Conservation (phyloP, 2,797 vertebrate species). For the Chelon auratus region DNA sequence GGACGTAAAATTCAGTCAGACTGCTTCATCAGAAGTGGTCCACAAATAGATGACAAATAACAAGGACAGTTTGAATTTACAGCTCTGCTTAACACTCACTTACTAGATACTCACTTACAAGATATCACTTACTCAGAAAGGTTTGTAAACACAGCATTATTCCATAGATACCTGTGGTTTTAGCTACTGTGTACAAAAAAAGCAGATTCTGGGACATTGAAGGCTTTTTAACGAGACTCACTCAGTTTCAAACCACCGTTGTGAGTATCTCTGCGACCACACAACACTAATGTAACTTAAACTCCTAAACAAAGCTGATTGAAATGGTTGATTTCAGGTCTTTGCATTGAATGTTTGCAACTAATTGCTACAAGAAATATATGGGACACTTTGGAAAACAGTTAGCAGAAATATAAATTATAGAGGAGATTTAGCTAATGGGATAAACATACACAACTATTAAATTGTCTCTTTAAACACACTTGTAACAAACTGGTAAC, state of each 20-base stretch:
- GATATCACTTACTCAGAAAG: background rate
- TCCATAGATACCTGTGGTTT: slow-evolving; percentile 48
- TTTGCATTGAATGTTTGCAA: background rate
- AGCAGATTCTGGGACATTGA: slow-evolving; percentile 3
- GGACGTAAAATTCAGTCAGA: too few relatives aligned
- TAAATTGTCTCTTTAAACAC: slow-evolving; percentile 27
- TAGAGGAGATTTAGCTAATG: slow-evolving; percentile 19
- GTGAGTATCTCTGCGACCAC: slow-evolving; percentile 2
- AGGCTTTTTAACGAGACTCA: slow-evolving; percentile 8
- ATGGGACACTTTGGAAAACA: slow-evolving; percentile 3
- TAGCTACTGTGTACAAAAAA: slow-evolving; percentile 6
- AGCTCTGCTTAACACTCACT: background rate
- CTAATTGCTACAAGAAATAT: background rate
- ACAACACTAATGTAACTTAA: background rate
- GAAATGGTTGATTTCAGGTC: slow-evolving; percentile 2
- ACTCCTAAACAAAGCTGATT: slow-evolving; percentile 8
- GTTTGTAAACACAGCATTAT: slow-evolving; percentile 9
- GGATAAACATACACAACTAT: slow-evolving; percentile 32
- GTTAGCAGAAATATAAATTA: slow-evolving; percentile 13
- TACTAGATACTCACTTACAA: too few relatives aligned
- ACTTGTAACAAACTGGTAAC: slow-evolving; percentile 26
- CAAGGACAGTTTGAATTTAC: background rate
- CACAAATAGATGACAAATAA: background rate
- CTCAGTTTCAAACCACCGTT: background rate
- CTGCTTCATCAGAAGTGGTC: too few relatives aligned